Percentiles rank a stretch among this genome's conserved stretches.
These are phyloP conservation scores for Gila orcuttii DNA, from an alignment of 2,113 vertebrate genomes.

Conservation along the genomic window DNA sequence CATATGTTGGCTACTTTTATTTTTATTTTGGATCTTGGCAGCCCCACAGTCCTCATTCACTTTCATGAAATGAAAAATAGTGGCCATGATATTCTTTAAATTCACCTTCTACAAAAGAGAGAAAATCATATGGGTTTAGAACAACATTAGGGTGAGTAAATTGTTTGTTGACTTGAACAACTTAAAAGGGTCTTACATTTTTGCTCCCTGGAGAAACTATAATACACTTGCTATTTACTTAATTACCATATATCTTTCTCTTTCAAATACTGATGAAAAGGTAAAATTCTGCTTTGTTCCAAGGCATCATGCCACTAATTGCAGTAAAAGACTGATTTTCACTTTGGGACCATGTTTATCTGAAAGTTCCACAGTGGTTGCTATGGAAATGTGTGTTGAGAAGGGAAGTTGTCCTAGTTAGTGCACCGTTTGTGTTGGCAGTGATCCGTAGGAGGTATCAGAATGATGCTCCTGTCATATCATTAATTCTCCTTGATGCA, in stretches of 20 bases:
- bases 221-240: neutral
- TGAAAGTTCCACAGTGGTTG: constrained; percentile 57
- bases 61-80: neutral
- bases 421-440: constrained; percentile 37
- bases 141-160: neutral
- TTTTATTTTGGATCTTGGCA: neutral
- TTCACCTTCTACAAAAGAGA: neutral
- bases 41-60: neutral
- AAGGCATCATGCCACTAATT: neutral
- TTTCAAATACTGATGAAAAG: neutral
- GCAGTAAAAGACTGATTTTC: constrained; percentile 25
- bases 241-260: neutral
- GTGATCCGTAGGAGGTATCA: constrained; percentile 41
- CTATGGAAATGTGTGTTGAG: constrained; percentile 59
- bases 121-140: neutral
- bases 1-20: neutral
- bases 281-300: neutral
- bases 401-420: constrained; percentile 47
- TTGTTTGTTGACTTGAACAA: neutral
- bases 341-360: constrained; percentile 37
- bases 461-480: constrained; percentile 38
- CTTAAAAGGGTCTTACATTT: neutral
- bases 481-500: constrained; percentile 37
- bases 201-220: too few species aligned
- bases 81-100: neutral